Conservation (phyloP, 2,113 vertebrate genomes). For the Mohoua ochrocephala region DNA sequence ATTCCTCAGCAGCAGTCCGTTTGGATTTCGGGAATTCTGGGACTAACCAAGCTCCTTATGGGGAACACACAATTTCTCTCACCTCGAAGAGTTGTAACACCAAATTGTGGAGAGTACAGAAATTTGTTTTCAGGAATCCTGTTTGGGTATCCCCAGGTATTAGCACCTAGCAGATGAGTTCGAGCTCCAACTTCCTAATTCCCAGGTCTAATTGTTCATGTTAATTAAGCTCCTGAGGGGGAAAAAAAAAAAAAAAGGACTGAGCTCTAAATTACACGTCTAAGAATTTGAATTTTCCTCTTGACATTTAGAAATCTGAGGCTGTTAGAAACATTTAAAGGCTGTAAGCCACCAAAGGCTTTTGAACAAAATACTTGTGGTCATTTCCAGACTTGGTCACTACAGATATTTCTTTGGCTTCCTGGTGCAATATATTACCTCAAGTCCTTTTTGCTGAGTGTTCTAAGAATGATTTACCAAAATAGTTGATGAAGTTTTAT, state of each 20-base stretch:
- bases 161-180: background rate
- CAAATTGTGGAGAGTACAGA: background rate
- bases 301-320: background rate
- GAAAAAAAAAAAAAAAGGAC: background rate
- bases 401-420: background rate
- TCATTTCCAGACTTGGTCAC: background rate
- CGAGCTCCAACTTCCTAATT: background rate
- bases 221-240: background rate
- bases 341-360: background rate
- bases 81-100: background rate
- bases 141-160: background rate
- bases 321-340: background rate
- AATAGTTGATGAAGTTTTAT: background rate
- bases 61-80: background rate
- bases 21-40: background rate
- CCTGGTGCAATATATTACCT: background rate
- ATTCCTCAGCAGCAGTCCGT: background rate
- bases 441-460: background rate
- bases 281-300: background rate
- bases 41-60: background rate
- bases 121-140: background rate
- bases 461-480: background rate
- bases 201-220: background rate
- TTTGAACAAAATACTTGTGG: background rate
- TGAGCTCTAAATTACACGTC: background rate